phyloP scores from a whole-genome alignment of 2,888 invertebrate genomes.

The Norana najaformis region DNA sequence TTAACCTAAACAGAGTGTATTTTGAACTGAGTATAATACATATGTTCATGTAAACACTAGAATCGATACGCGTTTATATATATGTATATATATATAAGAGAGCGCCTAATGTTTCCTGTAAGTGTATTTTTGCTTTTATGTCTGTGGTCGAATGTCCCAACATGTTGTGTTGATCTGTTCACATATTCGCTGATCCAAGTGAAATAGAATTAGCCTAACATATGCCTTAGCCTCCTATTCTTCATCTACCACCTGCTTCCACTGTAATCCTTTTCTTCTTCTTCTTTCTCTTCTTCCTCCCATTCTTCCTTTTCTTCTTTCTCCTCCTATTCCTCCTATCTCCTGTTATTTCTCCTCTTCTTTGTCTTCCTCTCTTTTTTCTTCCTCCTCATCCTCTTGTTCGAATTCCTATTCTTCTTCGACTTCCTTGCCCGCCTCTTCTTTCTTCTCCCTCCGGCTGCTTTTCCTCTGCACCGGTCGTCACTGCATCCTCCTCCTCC shows the following conservation, averaged over 20 bases:
- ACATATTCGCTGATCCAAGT: no score
- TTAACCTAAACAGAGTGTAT: no score
- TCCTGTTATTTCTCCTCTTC: neutral
- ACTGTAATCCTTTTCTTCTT: neutral
- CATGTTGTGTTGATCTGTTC: no score
- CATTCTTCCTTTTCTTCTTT: neutral
- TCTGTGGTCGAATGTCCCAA: no score
- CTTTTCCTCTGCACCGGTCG: neutral
- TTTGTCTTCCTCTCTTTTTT: neutral
- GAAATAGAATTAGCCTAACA: no score
- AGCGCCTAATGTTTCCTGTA: no score
- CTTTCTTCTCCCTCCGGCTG: neutral
- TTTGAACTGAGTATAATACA: no score
- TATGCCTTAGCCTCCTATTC: neutral
- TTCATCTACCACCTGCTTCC: neutral
- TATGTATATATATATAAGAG: neutral
- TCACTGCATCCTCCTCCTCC: neutral
- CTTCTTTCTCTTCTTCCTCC: neutral
- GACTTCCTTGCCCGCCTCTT: no score
- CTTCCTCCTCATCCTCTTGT: neutral
- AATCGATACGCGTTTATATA: neutral
- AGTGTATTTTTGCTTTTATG: no score
- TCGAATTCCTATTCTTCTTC: no score
- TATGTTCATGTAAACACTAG: no score
- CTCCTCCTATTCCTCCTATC: neutral